Conservation (phyloP, 2,797 vertebrate species). For the Avahi laniger region DNA sequence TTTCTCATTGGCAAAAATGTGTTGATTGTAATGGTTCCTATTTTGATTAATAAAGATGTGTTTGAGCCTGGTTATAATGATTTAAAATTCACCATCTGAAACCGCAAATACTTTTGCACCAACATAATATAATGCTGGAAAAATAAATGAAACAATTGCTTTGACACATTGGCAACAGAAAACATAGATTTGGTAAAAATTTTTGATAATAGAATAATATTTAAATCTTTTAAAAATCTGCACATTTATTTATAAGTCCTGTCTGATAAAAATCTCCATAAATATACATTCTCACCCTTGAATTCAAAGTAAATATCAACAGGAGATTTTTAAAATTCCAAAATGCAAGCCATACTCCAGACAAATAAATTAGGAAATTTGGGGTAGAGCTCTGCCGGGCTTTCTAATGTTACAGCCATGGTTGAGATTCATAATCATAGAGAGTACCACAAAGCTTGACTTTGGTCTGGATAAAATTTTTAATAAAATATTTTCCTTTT, state of each 20-base stretch:
- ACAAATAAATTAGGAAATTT: background rate
- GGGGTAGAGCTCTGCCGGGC: background rate
- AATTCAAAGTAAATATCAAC: background rate
- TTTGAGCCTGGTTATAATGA: too few relatives aligned
- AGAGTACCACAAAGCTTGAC: background rate
- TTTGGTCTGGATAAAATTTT: background rate
- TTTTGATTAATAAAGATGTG: too few relatives aligned
- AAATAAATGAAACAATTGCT: background rate
- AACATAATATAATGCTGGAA: background rate
- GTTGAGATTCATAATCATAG: background rate
- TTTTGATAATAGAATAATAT: background rate
- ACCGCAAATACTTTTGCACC: too few relatives aligned
- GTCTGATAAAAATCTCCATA: background rate
- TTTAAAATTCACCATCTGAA: too few relatives aligned
- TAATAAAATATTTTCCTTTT: background rate
- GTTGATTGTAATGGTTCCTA: too few relatives aligned
- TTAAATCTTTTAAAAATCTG: background rate
- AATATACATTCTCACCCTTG: background rate
- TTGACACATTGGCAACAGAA: conserved; percentile 8
- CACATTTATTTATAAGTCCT: background rate
- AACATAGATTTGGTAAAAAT: background rate
- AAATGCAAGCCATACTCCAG: background rate
- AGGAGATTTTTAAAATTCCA: background rate
- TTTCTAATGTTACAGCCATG: background rate
- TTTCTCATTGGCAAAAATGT: too few relatives aligned